Evolutionary conservation across 2,113 vertebrate genomes (phyloP).

Genomic region (Neogale vison): DNA sequence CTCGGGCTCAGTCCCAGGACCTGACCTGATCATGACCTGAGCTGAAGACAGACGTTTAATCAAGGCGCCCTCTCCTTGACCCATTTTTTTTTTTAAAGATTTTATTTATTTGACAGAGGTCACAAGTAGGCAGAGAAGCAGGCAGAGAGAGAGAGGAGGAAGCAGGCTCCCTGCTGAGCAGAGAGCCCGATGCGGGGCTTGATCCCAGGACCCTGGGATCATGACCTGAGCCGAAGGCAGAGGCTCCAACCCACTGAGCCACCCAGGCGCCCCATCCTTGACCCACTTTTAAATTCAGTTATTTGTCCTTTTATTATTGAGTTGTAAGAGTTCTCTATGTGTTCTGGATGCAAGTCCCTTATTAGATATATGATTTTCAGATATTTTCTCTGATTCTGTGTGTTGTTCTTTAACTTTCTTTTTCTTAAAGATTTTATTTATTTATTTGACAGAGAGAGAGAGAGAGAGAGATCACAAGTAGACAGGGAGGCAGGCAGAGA

Average conservation of each 20-base stretch:
- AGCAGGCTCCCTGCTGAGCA: no score
- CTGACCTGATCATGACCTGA: not conserved
- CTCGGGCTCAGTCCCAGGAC: not conserved
- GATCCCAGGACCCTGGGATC: no score
- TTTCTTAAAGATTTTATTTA: no score
- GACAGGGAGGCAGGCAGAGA: no score
- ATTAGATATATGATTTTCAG: not conserved
- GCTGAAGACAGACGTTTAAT: not conserved
- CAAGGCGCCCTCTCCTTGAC: not conserved
- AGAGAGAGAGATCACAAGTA: no score
- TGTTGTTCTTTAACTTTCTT: not conserved
- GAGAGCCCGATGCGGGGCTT: no score
- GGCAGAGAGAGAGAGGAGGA: no score
- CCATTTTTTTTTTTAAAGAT: not conserved
- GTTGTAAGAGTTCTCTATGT: not conserved
- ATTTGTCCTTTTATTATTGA: not conserved
- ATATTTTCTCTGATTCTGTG: not conserved
- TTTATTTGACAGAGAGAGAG: no score
- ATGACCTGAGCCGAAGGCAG: no score
- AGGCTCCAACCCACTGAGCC: no score
- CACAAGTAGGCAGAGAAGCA: no score
- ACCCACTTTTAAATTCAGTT: not conserved
- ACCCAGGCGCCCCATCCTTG: not conserved
- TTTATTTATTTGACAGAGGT: no score
- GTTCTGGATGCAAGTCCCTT: not conserved